Conservation (phyloP, 1,140 invertebrate genomes). For the Sinonovacula constricta region DNA sequence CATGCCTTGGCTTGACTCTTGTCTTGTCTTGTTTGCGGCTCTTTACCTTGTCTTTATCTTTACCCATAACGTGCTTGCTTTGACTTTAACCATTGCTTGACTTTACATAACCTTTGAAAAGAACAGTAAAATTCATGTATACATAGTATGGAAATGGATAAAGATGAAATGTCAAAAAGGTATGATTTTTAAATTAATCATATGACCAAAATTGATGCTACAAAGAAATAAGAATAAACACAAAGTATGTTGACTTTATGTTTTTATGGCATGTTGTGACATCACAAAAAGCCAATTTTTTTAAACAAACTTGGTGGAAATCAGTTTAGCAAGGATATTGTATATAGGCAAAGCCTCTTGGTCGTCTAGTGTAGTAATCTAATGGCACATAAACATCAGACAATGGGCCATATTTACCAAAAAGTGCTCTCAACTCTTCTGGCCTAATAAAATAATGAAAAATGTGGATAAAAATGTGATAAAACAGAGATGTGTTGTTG, state of each 20-base stretch:
- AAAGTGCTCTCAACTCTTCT: conserved; percentile 78
- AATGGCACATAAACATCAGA: conserved; percentile 80
- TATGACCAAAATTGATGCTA: too few species aligned
- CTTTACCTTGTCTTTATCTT: conserved; percentile 15
- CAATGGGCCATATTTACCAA: conserved; percentile 80
- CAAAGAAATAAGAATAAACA: background rate
- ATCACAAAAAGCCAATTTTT: background rate
- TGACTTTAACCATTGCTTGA: conserved; percentile 31
- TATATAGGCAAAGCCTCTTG: conserved; percentile 80
- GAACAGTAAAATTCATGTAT: too few species aligned
- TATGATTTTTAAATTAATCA: too few species aligned
- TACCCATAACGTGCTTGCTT: conserved; percentile 3
- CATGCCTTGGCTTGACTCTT: conserved; percentile 1
- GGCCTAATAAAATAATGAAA: conserved; percentile 62
- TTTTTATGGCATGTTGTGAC: too few species aligned
- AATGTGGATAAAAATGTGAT: too few species aligned
- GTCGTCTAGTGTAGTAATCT: conserved; percentile 79
- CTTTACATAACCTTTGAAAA: too few species aligned
- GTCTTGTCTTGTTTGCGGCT: conserved; percentile 21
- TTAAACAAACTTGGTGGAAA: background rate
- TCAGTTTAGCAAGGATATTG: conserved; percentile 79
- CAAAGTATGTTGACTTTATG: conserved; percentile 3
- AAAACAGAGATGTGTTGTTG: too few species aligned
- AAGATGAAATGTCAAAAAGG: too few species aligned
- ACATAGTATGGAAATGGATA: too few species aligned